Evolutionary conservation across 2,113 vertebrate species (phyloP), one percentile per base, ranked within the genome.

Genomic region (Grantiella picta): DNA sequence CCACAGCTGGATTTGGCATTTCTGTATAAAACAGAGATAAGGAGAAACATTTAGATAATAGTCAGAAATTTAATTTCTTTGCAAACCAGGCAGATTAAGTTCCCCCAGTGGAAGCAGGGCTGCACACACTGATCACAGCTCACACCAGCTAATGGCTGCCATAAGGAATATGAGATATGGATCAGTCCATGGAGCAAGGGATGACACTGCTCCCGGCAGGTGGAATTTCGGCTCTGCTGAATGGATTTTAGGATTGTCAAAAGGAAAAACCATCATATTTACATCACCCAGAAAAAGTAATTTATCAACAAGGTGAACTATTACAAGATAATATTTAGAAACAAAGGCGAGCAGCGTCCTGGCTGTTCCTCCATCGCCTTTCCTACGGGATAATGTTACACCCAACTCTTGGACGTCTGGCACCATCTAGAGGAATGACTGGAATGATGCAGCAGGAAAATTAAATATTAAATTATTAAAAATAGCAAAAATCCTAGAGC

Each of bases 361-460:
- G 82, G 38, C 33, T 36, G 21, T 4, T 86, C 86, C 78, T 82
- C 80, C 61, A 28, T 7, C 36, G 49, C 65, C 63, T 47, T 45
- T 57, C 63, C 24, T 7, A 29, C 2, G 56, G 90, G 91, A 94
- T 73, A 68, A 57, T 1, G 11, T 21, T 7, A 29, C 45, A 28
- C 3, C 9, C 59, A 17, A 63, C 91, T 90, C 90, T 9, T 57
- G 89, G 91, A 88, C 47, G 11, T 36, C 40, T 92, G 92, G 96
- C 96, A 93, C 97, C 97, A 98, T 77, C 98, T 98, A 98, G 96
- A 93, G 97, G 97, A 73, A 76, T 29, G 44, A 42, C 0, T 4
- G 60, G 9, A 28, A 42, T 11, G 42, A 69, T 89, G 81, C 87
- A 93, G 63, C 53, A 79, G 35, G 31, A 49, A 77, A 89, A 80